phyloP scores from a whole-genome alignment of 1,140 invertebrate species.

The Zaprionus kolodkinae region DNA sequence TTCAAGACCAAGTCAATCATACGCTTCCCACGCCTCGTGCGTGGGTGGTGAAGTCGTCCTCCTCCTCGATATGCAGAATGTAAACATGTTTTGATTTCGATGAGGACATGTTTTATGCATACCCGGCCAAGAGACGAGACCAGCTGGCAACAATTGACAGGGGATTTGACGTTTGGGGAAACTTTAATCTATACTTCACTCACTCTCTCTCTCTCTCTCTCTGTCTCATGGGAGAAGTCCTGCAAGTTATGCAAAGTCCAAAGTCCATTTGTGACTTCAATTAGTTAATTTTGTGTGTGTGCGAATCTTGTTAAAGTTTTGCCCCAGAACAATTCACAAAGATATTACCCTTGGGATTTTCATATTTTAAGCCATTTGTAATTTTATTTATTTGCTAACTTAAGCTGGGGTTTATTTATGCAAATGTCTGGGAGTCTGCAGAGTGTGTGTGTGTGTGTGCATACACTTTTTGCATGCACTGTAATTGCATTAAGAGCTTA shows the following conservation, averaged over 20 bases:
- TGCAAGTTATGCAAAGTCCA: slow-evolving; percentile 53
- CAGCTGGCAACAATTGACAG: slow-evolving; percentile 33
- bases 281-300: slow-evolving; percentile 60
- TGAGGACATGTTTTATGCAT: slow-evolving; percentile 69
- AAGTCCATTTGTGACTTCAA: slow-evolving; percentile 61
- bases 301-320: slow-evolving; percentile 23
- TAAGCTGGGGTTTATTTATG: slow-evolving; percentile 58
- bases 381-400: slow-evolving; percentile 35
- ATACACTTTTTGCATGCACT: slow-evolving; percentile 32
- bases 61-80: slow-evolving; percentile 26
- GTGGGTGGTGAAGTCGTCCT: too few relatives aligned
- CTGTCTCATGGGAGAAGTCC: not conserved
- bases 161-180: slow-evolving; percentile 20
- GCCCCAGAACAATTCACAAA: not conserved
- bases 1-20: slow-evolving; percentile 38
- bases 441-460: not conserved
- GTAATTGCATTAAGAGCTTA: slow-evolving; percentile 20
- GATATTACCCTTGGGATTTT: slow-evolving; percentile 19
- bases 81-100: slow-evolving; percentile 78
- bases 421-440: slow-evolving; percentile 33
- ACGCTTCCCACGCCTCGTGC: slow-evolving; percentile 28
- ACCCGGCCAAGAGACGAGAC: not conserved
- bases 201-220: not conserved
- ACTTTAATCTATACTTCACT: slow-evolving; percentile 40
- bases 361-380: slow-evolving; percentile 40